Conservation (phyloP, 2,888 invertebrate species). For the Conomelus anceps region DNA sequence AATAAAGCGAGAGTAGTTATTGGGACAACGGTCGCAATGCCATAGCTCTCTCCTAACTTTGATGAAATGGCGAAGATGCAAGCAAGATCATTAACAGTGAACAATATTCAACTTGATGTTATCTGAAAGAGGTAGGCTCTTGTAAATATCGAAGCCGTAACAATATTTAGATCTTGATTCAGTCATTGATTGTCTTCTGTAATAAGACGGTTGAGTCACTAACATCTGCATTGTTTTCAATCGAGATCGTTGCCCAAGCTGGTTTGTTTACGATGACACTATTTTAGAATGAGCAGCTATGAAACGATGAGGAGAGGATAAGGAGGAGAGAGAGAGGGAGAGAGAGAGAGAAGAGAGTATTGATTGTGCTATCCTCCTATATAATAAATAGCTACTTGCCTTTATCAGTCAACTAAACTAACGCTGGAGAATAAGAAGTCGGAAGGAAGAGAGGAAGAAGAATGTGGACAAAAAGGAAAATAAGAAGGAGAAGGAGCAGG, state of each 20-base stretch:
- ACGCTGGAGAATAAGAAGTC: too few relatives aligned
- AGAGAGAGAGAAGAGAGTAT: too few relatives aligned
- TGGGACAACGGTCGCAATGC: neutral
- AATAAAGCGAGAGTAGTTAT: neutral
- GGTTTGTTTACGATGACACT: neutral
- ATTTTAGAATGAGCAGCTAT: neutral
- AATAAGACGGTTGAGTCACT: neutral
- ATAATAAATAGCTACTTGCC: too few relatives aligned
- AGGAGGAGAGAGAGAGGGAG: too few relatives aligned
- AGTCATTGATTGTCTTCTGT: neutral
- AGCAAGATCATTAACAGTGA: neutral
- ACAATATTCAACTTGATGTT: neutral
- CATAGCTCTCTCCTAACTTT: neutral
- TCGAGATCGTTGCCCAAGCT: neutral
- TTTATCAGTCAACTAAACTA: too few relatives aligned
- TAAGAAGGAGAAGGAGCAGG: too few relatives aligned
- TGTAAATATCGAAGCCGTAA: neutral
- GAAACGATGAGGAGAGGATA: neutral
- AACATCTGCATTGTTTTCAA: neutral
- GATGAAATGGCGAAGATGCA: neutral
- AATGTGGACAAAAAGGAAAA: too few relatives aligned
- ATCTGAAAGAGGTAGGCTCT: neutral
- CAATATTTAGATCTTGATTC: neutral
- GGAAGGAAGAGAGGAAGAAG: too few relatives aligned
- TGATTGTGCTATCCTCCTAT: too few relatives aligned